Evolutionary conservation across 2,113 vertebrate species (phyloP).

Genomic region (Hirundichthys speculiger): DNA sequence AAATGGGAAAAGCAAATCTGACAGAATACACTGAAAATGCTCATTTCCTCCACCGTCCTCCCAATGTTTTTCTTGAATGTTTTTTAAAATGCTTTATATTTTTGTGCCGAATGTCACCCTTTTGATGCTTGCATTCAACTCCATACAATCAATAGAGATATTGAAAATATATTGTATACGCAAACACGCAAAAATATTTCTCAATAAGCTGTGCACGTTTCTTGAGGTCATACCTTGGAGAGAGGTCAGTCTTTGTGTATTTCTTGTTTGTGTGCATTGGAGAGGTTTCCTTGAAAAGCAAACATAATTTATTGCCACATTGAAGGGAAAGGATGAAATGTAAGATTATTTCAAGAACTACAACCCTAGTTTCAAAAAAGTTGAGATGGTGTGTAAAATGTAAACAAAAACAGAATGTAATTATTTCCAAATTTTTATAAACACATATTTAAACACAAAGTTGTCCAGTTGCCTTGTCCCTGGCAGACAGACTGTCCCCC

Average conservation of each 20-base stretch:
- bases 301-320: conserved; percentile 27
- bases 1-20: conserved; percentile 36
- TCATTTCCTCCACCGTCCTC: not conserved
- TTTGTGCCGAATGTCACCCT: conserved; percentile 8
- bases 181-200: conserved; percentile 4
- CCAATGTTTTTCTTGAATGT: conserved; percentile 1
- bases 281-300: not conserved
- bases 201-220: conserved; percentile 25
- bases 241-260: conserved; percentile 23
- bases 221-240: conserved; percentile 32
- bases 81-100: conserved; percentile 1
- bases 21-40: conserved; percentile 29
- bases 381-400: too few species aligned
- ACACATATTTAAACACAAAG: too few species aligned
- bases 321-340: not conserved
- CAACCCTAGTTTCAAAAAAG: too few species aligned
- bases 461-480: too few species aligned
- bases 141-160: conserved; percentile 12
- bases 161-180: conserved; percentile 15
- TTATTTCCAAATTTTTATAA: too few species aligned
- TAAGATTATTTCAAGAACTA: conserved; percentile 25
- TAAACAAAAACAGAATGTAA: too few species aligned
- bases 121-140: conserved; percentile 32
- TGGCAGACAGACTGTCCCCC: too few species aligned
- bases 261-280: not conserved